Base-by-base conservation (phyloP, 2,888 invertebrate species). In the Cepaea hortensis region DNA sequence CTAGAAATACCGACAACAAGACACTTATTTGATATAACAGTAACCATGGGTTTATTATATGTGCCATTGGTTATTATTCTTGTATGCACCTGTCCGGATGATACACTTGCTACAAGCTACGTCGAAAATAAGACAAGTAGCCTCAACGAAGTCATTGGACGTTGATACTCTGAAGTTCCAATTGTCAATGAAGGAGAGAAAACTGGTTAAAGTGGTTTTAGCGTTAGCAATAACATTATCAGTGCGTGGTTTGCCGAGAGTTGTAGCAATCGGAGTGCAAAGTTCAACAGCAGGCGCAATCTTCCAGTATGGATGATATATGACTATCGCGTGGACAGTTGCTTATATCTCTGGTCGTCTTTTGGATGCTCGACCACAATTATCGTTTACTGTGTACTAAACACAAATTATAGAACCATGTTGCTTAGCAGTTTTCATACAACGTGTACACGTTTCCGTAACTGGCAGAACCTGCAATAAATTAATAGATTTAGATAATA, bases 221-320 rank as follows among this genome's bases (percentile, higher is more conserved):
- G 23, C 6, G 5, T 18, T 83, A n/a, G 83, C 83, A 3, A 61
- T 83, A 35, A 35, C 35, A 9, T 46, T 83, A 35, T 61, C 83
- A 20, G 35, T 55, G 6, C 75, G 73, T 55, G 55, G 55, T 20
- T 7, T 83, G 23, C 62, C 75, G 2, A 83, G 20, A 61, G 20
- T 77, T 50, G 77, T 77, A 1, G 20, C 20, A 55, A 6, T 55
- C 4, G 55, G 5, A 4, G 55, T 55, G 9, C 55, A 55, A 55
- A 55, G 55, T 55, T 4, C 9, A 9, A 6, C 9, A 55, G 9
- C 55, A 55, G 5, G 9, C 9, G 55, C 9, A 6, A 6, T 6
- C 55, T 6, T 6, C 55, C 55, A 55, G 55, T 55, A 6, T 55
- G 5, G 5, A 55, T 9, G 55, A 55, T 55, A 6, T 55, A 4